Evolutionary conservation across 2,888 invertebrate species (phyloP).

Genomic region (Seira sanloemensis): DNA sequence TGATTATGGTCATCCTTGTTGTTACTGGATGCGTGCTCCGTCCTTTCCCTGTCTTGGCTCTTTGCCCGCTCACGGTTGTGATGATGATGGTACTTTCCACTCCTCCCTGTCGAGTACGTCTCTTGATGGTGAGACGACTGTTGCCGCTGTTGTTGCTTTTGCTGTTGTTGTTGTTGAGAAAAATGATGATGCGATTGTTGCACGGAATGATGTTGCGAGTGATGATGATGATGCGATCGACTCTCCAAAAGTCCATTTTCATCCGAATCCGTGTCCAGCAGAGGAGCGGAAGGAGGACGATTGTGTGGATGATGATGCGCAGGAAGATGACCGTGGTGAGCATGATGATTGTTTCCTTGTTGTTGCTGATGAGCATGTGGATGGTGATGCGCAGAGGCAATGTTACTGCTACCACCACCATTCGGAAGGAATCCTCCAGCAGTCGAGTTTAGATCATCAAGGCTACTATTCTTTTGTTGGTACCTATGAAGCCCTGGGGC

Average conservation of each 20-base stretch:
- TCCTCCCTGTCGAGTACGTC: slow-evolving; percentile 51
- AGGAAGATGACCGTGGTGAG: slow-evolving; percentile 45
- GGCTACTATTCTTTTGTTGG: slow-evolving; percentile 70
- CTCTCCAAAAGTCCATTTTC: slow-evolving; percentile 75
- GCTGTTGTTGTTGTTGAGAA: slow-evolving; percentile 28
- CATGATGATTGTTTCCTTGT: slow-evolving; percentile 16
- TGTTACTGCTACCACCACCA: not conserved
- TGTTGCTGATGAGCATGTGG: slow-evolving; percentile 6
- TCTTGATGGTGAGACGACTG: slow-evolving; percentile 25
- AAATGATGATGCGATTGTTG: slow-evolving; percentile 35
- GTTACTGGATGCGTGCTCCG: slow-evolving; percentile 35
- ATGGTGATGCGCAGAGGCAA: slow-evolving; percentile 16
- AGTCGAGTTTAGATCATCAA: slow-evolving; percentile 70
- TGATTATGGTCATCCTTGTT: slow-evolving; percentile 23
- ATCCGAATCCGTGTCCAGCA: slow-evolving; percentile 82
- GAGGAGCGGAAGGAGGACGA: slow-evolving; percentile 87
- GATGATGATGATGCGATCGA: slow-evolving; percentile 29
- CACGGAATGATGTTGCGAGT: slow-evolving; percentile 22
- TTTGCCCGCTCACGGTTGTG: slow-evolving; percentile 66
- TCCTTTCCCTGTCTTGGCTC: slow-evolving; percentile 64
- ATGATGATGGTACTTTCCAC: slow-evolving; percentile 46
- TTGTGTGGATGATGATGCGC: slow-evolving; percentile 72
- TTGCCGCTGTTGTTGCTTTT: slow-evolving; percentile 33
- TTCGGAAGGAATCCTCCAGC: slow-evolving; percentile 50
- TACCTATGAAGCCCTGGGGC: slow-evolving; percentile 62